Percentiles rank a stretch among this genome's conserved stretches.
phyloP scores from a whole-genome alignment of 35 echinoderm and acorn worm species.

The Heliocidaris erythrogramma region DNA sequence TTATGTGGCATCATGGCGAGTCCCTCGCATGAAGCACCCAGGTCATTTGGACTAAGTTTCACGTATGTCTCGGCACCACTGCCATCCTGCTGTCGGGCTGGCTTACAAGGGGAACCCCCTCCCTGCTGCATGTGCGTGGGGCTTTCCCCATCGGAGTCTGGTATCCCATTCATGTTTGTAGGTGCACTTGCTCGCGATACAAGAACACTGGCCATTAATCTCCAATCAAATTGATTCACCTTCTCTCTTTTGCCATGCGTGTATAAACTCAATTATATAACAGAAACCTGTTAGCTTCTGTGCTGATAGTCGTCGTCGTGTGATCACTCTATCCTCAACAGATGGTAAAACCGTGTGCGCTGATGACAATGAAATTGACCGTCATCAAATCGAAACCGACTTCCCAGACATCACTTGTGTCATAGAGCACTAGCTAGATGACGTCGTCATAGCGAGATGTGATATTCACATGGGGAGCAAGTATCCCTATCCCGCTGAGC shows the following conservation, averaged over 20 bases:
- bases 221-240: background rate
- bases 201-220: constrained; percentile 33
- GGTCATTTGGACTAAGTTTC: constrained; percentile 28
- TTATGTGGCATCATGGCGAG: background rate
- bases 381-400: background rate
- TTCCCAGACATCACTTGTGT: background rate
- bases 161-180: constrained; percentile 34
- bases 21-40: constrained; percentile 22
- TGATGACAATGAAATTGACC: background rate
- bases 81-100: background rate
- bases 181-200: constrained; percentile 14
- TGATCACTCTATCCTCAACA: constrained; percentile 13
- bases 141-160: constrained; percentile 18
- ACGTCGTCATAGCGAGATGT: constrained; percentile 9
- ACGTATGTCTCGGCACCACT: constrained; percentile 28
- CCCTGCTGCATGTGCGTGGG: constrained; percentile 45
- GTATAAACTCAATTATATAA: background rate
- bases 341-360: background rate
- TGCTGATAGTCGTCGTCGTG: background rate
- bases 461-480: constrained; percentile 3
- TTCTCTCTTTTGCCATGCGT: background rate
- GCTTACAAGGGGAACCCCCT: constrained; percentile 44
- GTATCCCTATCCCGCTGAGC: background rate
- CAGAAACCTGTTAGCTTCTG: background rate
- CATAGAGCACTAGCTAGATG: background rate